Percentiles rank a stretch among this genome's conserved stretches.
phyloP scores from a whole-genome alignment of 2,113 vertebrate genomes.

The Datnioides undecimradiatus region DNA sequence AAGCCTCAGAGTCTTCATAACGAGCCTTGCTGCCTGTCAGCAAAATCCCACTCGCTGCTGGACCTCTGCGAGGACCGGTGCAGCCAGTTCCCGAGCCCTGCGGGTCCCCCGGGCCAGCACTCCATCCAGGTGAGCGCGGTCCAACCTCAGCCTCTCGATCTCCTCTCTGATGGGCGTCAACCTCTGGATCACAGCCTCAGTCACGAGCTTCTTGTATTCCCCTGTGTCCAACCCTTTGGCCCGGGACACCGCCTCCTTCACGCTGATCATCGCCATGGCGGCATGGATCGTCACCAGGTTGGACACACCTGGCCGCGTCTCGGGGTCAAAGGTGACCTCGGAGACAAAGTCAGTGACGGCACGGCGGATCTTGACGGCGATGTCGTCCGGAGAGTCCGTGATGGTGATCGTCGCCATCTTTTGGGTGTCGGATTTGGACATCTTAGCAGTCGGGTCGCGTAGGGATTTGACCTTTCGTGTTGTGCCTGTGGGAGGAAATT shows the following conservation, averaged over 20 bases:
- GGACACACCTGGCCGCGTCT: slow-evolving; percentile 88
- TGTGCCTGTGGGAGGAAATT: slow-evolving; percentile 76
- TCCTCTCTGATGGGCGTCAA: slow-evolving; percentile 89
- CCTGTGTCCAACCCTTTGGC: slow-evolving; percentile 89
- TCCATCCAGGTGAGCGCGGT: slow-evolving; percentile 85
- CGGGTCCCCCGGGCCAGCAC: slow-evolving; percentile 85
- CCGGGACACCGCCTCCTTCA: slow-evolving; percentile 85
- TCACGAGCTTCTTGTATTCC: slow-evolving; percentile 90
- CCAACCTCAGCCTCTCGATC: slow-evolving; percentile 86
- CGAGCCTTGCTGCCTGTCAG: slow-evolving; percentile 65
- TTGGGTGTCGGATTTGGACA: slow-evolving; percentile 97
- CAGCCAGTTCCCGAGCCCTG: slow-evolving; percentile 89
- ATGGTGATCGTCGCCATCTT: slow-evolving; percentile 88
- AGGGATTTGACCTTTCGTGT: slow-evolving; percentile 94
- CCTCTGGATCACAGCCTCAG: slow-evolving; percentile 90
- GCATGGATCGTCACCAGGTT: slow-evolving; percentile 93
- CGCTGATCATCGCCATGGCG: slow-evolving; percentile 79
- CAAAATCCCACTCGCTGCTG: slow-evolving; percentile 89
- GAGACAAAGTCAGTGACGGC: slow-evolving; percentile 96
- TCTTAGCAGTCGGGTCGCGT: slow-evolving; percentile 91
- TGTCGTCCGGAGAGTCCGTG: slow-evolving; percentile 91
- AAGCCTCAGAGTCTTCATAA: background rate
- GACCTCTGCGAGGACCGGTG: slow-evolving; percentile 87
- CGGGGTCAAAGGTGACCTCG: slow-evolving; percentile 92
- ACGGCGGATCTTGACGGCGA: slow-evolving; percentile 91